Base-by-base conservation (phyloP, 2,113 vertebrate species). In the Catharus minimus region DNA sequence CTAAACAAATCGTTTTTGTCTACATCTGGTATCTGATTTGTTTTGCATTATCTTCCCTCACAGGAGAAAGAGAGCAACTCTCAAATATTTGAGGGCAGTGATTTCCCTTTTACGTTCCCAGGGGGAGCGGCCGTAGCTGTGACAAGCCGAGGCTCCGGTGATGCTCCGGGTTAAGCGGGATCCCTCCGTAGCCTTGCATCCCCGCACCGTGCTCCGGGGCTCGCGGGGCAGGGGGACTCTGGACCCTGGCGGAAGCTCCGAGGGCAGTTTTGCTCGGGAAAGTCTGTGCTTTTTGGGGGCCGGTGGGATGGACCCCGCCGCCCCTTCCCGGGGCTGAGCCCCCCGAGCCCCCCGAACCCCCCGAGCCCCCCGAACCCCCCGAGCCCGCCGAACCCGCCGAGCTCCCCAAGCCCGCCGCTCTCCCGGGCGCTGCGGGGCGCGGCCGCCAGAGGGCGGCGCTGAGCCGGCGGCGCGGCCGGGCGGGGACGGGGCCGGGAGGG, bases 141-240 rank as follows among this genome's bases (percentile, higher is more conserved):
- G 21, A 36, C 23, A 62, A 26, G 10, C 3, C 1, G 2, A 41
- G 22, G 4, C 5, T 2, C 9, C 2, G 2, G 4, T 1, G 74
- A 11, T n/a, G 46, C 56, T 83, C 55, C 4, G 71, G 41, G 12
- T 47, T 21, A 21, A 43, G 2, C 32, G 33, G 49, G 49, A 71
- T 22, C 24, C 44, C 46, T 33, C 16, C 43, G 11, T 3, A n/a
- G 19, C 46, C 52, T 12, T 24, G 39, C 12, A 33, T 8, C 52
- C 41, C 28, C 26, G 43, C 32, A 7, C 4, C 0, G 17, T 1
- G 72, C 9, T 53, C 30, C 26, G 18, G 57, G 10, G 55, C 58
- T 33, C 28, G 13, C 3, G 9, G 24, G 10, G 7, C 4, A 15
- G 11, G 4, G 13, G 11, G 5, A 2, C 24, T 47, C 55, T 33